Evolutionary conservation across 1,140 invertebrate species (phyloP), one percentile per base, ranked within the genome.

Genomic region (Leptopilina boulardi): DNA sequence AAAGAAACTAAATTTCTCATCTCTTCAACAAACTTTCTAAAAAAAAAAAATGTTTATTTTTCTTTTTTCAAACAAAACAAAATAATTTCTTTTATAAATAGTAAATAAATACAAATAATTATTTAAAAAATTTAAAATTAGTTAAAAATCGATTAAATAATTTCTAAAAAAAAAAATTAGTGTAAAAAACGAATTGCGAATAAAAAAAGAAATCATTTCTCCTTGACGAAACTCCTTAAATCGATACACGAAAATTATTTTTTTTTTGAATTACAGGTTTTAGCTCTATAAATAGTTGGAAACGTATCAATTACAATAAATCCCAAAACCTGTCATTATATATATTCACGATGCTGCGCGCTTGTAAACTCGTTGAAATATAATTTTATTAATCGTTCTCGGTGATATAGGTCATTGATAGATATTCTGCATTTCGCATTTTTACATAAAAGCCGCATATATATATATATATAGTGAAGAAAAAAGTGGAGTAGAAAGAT

Each of bases 251-350:
- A 11, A 56, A 56, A 56, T 21, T 56, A n/a, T n/a, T n/a, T n/a
- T n/a, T n/a, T n/a, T 5, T 66, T 30, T 5, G 21, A 66, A 66
- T 66, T 66, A 66, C 26, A 66, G 59, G 13, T 30, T 66, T 66
- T 66, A 66, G 26, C 59, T 30, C 59, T 66, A 66, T 66, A 66
- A 66, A 66, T 66, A 66, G 26, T 66, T n/a, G n/a, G 26, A 23
- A 66, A 30, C 13, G 59, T 66, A 66, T 34, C 26, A 66, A 66
- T 66, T 66, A 66, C 11, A 30, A 66, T 66, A 66, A 66, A 66
- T 66, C 21, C 59, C 59, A 66, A 66, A 66, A 30, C 59, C 59
- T 30, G 13, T 66, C 11, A 30, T 66, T 66, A 66, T n/a, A n/a
- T n/a, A n/a, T n/a, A n/a, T 66, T 23, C 26, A 34, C 23, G 23